Percentiles rank a stretch among this genome's conserved stretches.
These are phyloP conservation scores for Drosophila arawakana DNA, from an alignment of 1,140 invertebrate genomes.

Conservation along the genomic window DNA sequence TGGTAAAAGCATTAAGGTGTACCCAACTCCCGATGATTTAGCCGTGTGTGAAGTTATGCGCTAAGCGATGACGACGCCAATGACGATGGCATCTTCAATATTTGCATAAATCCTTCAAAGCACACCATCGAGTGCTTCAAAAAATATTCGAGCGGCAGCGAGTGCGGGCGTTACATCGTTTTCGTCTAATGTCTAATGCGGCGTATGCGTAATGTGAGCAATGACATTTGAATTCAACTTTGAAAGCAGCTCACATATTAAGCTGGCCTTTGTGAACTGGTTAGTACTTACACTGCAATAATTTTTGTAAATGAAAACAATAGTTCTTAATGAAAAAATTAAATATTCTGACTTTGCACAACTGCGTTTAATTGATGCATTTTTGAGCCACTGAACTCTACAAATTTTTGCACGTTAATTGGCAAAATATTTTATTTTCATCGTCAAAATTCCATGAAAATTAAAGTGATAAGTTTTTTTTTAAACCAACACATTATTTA, in stretches of 20 bases:
- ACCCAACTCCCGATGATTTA: constrained; percentile 31
- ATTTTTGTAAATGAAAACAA: background rate
- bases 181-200: constrained; percentile 52
- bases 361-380: too few relatives aligned
- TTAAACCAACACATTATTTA: background rate
- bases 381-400: too few relatives aligned
- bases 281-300: background rate
- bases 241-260: background rate
- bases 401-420: too few relatives aligned
- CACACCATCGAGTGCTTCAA: constrained; percentile 50
- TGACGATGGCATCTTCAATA: constrained; percentile 68
- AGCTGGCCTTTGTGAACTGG: background rate
- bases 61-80: constrained; percentile 69
- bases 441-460: too few relatives aligned
- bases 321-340: background rate
- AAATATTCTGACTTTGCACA: too few relatives aligned
- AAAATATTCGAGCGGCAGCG: constrained; percentile 59
- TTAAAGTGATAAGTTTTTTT: background rate
- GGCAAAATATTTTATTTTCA: too few relatives aligned
- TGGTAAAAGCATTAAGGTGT: constrained; percentile 80
- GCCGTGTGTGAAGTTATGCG: constrained; percentile 62
- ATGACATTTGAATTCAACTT: constrained; percentile 21
- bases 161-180: constrained; percentile 35
- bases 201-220: constrained; percentile 49
- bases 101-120: constrained; percentile 78